Evolutionary conservation across 2,888 invertebrate species (phyloP), one percentile per base, ranked within the genome.

Genomic region (Thecocarcelia acutangulata): DNA sequence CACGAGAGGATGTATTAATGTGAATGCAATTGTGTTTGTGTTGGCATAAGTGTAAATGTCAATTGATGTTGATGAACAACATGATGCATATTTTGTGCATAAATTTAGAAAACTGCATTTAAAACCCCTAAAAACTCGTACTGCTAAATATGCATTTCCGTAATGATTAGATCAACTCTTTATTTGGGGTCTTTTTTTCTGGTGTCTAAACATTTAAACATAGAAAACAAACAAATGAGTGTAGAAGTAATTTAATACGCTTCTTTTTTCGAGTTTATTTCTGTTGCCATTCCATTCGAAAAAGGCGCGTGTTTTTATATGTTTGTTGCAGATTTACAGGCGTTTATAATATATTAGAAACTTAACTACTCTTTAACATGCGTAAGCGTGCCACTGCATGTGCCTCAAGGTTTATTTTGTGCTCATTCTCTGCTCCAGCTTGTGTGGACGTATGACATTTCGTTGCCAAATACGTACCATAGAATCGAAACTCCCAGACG

Each of bases 241-340:
- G 59, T 66, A 44, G 37, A 73, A 69, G 78, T 59, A 82, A 82
- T 82, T 81, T 75, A 78, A 82, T 82, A 78, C 64, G 63, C 70
- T 33, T 33, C 33, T 33, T 3, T 33, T 74, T 68, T 61, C 19
- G 11, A 46, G 50, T 77, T 61, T 50, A 11, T 74, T 66, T 75
- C 46, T 80, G 37, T 42, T 59, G 58, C 37, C 24, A 56, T n/a
- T n/a, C n/a, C n/a, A 40, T 66, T 66, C 17, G 19, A 0, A 19
- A 58, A 12, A 24, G 48, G 54, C 87, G 89, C 88, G 89, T 88
- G 88, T 89, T 89, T 84, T 85, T 80, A 87, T 86, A 86, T 89
- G 86, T 88, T 88, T 89, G 87, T 86, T 88, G 88, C 89, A 88
- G 89, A 89, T 88, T 88, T 89, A 75, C 77, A 59, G 78, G 74